Evolutionary conservation across 2,888 invertebrate genomes (phyloP).

Genomic region (Sabatieria punctata): DNA sequence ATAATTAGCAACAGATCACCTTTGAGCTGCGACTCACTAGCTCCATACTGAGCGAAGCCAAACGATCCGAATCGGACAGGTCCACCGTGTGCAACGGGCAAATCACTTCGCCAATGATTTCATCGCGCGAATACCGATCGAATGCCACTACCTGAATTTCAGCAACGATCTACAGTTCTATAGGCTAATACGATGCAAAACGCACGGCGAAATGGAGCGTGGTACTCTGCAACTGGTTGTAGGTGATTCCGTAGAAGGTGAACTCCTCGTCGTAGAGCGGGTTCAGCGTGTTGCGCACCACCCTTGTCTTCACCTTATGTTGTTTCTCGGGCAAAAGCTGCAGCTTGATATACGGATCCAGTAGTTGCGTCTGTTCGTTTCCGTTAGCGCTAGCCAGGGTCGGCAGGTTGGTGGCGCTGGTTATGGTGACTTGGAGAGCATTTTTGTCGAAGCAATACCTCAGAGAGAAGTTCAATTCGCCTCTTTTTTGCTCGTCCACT

Average conservation of each 20-base stretch:
- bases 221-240: slow-evolving; percentile 41
- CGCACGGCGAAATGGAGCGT: slow-evolving; percentile 67
- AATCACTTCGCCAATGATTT: slow-evolving; percentile 91
- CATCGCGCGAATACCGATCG: slow-evolving; percentile 91
- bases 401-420: slow-evolving; percentile 22
- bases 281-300: slow-evolving; percentile 81
- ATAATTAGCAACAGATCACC: too few relatives aligned
- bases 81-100: slow-evolving; percentile 45
- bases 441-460: slow-evolving; percentile 21
- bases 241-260: slow-evolving; percentile 67
- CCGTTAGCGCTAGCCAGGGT: slow-evolving; percentile 17
- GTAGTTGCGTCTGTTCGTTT: too few relatives aligned
- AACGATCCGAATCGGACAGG: slow-evolving; percentile 40
- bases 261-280: slow-evolving; percentile 98
- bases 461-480: slow-evolving; percentile 21
- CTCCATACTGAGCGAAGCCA: slow-evolving; percentile 11
- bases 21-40: slow-evolving; percentile 8
- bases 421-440: slow-evolving; percentile 23
- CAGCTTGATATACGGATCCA: slow-evolving; percentile 90
- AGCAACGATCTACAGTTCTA: too few relatives aligned
- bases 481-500: slow-evolving; percentile 15
- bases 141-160: slow-evolving; percentile 69
- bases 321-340: slow-evolving; percentile 87
- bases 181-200: too few relatives aligned
- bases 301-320: slow-evolving; percentile 64